Evolutionary conservation across 2,888 invertebrate species (phyloP), one percentile per base, ranked within the genome.

Genomic region (Miltochrista miniata): DNA sequence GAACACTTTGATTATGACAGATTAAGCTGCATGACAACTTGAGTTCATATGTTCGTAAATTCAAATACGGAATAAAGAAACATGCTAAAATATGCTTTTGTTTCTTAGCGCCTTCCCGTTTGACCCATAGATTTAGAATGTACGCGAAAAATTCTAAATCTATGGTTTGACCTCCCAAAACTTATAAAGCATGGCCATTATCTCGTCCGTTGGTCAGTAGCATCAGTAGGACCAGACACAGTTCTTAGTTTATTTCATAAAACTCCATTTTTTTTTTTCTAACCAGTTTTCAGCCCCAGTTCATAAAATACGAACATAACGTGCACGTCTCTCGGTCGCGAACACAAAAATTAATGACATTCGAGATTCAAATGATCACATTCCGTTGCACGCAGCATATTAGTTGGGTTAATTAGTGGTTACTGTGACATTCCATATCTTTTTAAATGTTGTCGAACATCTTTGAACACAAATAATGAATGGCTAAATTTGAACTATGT

Each of bases 331-430:
- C 36, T 24, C 18, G 2, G 47, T 54, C 44, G 37, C 56, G 59
- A 59, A 51, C 61, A 62, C 54, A 53, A 68, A 71, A 68, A 73
- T 59, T 59, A 73, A 76, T 68, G 52, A 53, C 64, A 63, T 70
- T 72, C 67, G 70, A 73, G 64, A 76, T 78, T 72, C 72, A 63
- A 72, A 68, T 52, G 68, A 64, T 55, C 68, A 68, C 81, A 83
- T 83, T 79, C 83, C 78, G 51, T 67, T 69, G 68, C 57, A 63
- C 50, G 57, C 54, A 55, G 46, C 54, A 51, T 78, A 81, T 83
- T 85, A 82, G 83, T 81, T 79, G 74, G 79, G 83, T 85, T 87
- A 87, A 87, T 87, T 87, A 87, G 83, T 81, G 79, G 79, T 79
- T 72, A 74, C 72, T 76, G 64, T 70, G 68, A 72, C 70, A 70